phyloP scores from a whole-genome alignment of 2,113 vertebrate genomes.

The Daboia siamensis region DNA sequence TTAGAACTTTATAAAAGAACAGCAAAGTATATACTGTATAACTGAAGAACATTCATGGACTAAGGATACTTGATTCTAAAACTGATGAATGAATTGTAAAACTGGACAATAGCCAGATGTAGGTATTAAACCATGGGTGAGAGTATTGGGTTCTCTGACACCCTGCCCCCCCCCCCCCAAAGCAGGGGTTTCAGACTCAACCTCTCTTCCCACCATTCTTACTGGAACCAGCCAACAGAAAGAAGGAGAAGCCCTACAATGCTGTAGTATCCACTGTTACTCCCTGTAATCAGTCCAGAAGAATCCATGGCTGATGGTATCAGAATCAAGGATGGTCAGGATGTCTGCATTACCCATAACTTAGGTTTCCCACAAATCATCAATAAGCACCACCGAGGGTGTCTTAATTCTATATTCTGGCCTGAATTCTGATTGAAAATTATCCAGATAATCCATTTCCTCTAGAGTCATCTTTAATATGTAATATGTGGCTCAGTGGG shows the following conservation, averaged over 20 bases:
- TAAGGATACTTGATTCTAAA: neutral
- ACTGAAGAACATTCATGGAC: neutral
- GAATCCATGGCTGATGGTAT: neutral
- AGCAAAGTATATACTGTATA: neutral
- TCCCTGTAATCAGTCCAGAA: neutral
- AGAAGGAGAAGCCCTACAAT: neutral
- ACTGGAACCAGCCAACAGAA: neutral
- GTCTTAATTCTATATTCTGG: neutral
- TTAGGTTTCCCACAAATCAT: neutral
- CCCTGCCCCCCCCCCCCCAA: fast-evolving
- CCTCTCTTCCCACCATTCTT: neutral
- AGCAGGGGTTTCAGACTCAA: neutral
- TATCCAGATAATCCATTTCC: neutral
- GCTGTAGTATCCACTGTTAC: neutral
- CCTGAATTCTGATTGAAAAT: neutral
- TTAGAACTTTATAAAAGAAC: neutral
- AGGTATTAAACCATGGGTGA: neutral
- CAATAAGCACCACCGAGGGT: neutral
- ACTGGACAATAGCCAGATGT: neutral
- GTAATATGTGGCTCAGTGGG: neutral
- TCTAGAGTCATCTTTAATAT: neutral
- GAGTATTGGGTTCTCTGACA: neutral
- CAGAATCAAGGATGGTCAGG: neutral
- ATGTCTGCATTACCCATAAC: neutral
- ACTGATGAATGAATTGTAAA: neutral